Percentiles rank a stretch among this genome's conserved stretches.
Conservation (phyloP, 2,888 invertebrate genomes). For the Leistus spinibarbis region DNA sequence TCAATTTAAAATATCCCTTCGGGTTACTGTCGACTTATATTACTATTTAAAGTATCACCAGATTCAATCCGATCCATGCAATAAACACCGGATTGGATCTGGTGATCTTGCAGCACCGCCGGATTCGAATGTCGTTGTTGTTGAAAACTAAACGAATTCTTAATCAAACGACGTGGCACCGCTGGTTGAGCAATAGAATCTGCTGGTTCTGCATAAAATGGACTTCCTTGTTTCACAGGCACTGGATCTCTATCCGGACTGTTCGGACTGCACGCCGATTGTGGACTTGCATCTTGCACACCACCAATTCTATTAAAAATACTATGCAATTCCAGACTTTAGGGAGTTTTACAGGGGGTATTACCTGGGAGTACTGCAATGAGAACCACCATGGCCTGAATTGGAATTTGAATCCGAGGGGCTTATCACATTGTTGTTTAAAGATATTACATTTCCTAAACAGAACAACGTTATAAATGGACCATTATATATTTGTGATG, state of each 20-base stretch:
- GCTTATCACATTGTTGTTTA: constrained; percentile 61
- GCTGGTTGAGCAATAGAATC: constrained; percentile 69
- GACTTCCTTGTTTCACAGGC: constrained; percentile 73
- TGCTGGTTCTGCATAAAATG: constrained; percentile 89
- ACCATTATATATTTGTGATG: neutral
- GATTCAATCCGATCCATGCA: constrained; percentile 57
- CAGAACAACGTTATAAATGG: neutral
- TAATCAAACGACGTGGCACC: constrained; percentile 49
- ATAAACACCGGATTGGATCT: constrained; percentile 47
- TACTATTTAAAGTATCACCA: constrained; percentile 50
- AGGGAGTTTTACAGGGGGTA: neutral
- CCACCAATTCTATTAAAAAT: neutral
- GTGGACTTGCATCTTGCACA: constrained; percentile 11
- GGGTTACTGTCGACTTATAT: neutral
- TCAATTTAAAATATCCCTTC: neutral
- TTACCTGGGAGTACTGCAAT: constrained; percentile 46
- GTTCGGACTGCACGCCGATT: constrained; percentile 22
- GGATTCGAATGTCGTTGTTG: constrained; percentile 61
- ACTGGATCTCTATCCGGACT: constrained; percentile 40
- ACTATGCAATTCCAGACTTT: neutral
- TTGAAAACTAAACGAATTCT: constrained; percentile 50
- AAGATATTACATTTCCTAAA: constrained; percentile 63
- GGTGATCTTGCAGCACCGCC: constrained; percentile 53
- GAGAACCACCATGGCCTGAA: constrained; percentile 45
- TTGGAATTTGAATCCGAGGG: constrained; percentile 51